Evolutionary conservation across 2,113 vertebrate genomes (phyloP), one percentile per base, ranked within the genome.

Genomic region (human (Homo sapiens)): DNA sequence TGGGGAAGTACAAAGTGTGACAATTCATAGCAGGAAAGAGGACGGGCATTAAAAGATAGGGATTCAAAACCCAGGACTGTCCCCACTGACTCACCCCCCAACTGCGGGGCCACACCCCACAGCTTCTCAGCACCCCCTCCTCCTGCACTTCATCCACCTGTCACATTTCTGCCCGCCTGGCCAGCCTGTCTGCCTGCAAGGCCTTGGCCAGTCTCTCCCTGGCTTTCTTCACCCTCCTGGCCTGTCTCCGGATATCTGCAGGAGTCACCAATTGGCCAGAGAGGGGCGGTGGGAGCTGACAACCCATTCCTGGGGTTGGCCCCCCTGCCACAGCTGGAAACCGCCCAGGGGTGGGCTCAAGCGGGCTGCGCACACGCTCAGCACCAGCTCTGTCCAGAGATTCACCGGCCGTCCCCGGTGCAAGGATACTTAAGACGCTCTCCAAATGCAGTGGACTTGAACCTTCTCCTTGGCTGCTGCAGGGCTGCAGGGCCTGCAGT

Each of bases 261-360:
- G 4, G 1, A 22, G 27, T 84, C 17, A 93, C 72, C 12, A 7
- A 1, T 30, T 50, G 81, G 8, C 55, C 23, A 6, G 4, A 40
- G 43, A 35, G 22, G 8, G 57, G 2, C 5, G 5, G 25, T 3
- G 70, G 27, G 3, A 8, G 22, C 16, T 27, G 22, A 13, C 40
- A 20, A 22, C 27, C 2, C 9, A 30, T n/a, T 50, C 43, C 52
- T 5, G 3, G 43, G 43, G 38, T 55, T 55, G 17, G 6, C 6
- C 2, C 23, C 35, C 40, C 6, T n/a, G 2, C 5, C 7, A 3
- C 0, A 23, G 2, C 14, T 23, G 48, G 2, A 13, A 16, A 3
- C 20, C 0, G 68, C 17, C 22, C 38, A 17, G 70, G 12, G 20
- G 8, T 22, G 14, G 18, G 5, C 27, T 27, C 2, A 0, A 45